These are phyloP conservation scores for Microcebus lehilahytsara DNA, from an alignment of 2,113 vertebrate species.

Conservation along the genomic window DNA sequence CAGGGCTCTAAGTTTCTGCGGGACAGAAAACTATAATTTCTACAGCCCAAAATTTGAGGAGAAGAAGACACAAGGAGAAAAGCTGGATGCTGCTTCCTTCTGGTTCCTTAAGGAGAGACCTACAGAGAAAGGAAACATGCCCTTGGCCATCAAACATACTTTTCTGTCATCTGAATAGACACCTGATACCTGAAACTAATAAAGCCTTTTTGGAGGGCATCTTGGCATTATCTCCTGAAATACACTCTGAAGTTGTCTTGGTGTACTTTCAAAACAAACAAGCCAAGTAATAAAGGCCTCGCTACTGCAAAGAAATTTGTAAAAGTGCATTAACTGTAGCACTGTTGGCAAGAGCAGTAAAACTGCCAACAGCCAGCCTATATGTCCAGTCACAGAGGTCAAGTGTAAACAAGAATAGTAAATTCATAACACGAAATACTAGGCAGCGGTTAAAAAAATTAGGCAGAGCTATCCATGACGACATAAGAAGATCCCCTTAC, in stretches of 20 bases:
- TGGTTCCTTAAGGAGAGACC: not conserved
- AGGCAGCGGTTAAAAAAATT: not conserved
- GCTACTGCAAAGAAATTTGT: not conserved
- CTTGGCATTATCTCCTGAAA: not conserved
- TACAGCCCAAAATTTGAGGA: not conserved
- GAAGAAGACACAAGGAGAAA: not conserved
- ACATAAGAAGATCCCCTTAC: not conserved
- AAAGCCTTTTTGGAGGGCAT: not conserved
- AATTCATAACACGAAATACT: not conserved
- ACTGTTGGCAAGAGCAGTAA: not conserved
- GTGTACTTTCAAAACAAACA: not conserved
- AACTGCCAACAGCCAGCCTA: not conserved
- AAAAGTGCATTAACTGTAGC: not conserved
- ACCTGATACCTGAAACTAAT: not conserved
- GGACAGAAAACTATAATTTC: not conserved
- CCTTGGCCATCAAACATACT: not conserved
- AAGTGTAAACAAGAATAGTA: not conserved
- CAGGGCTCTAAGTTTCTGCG: not conserved
- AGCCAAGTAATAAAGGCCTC: not conserved
- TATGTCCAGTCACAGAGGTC: not conserved
- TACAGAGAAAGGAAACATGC: not conserved
- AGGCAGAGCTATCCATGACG: not conserved
- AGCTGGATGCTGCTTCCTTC: not conserved
- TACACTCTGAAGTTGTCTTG: not conserved
- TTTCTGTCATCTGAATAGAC: not conserved